Conservation (phyloP, 2,888 invertebrate species). For the Nezara viridula region DNA sequence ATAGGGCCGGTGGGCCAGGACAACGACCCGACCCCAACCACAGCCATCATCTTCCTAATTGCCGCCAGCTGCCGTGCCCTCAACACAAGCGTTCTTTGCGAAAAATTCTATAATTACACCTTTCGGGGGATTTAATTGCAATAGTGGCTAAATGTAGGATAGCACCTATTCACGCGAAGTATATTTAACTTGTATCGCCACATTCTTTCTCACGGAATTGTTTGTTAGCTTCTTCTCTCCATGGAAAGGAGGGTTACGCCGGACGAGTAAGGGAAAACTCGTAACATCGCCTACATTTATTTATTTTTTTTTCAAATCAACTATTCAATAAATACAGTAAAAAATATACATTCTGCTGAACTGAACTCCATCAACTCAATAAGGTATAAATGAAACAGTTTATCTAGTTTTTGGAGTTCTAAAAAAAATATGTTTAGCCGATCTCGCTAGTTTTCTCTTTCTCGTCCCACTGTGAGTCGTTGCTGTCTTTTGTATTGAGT, state of each 20-base stretch:
- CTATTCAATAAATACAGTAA: no score
- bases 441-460: no score
- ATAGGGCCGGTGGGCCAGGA: not conserved
- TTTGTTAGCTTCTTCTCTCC: not conserved
- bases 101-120: slow-evolving; percentile 25
- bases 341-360: no score
- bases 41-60: slow-evolving; percentile 17
- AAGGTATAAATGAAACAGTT: no score
- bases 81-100: not conserved
- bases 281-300: no score
- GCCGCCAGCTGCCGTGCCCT: not conserved
- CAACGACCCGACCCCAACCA: not conserved
- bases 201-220: slow-evolving; percentile 37
- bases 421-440: no score
- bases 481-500: no score
- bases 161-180: slow-evolving; percentile 14
- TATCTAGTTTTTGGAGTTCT: no score
- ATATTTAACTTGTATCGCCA: not conserved
- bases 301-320: no score
- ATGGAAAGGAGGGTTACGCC: not conserved
- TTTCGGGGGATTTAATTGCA: slow-evolving; percentile 8
- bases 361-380: no score
- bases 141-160: slow-evolving; percentile 17
- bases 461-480: no score
- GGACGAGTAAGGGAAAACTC: no score